Conservation (phyloP, 2,113 vertebrate genomes). For the Syrrhaptes paradoxus region DNA sequence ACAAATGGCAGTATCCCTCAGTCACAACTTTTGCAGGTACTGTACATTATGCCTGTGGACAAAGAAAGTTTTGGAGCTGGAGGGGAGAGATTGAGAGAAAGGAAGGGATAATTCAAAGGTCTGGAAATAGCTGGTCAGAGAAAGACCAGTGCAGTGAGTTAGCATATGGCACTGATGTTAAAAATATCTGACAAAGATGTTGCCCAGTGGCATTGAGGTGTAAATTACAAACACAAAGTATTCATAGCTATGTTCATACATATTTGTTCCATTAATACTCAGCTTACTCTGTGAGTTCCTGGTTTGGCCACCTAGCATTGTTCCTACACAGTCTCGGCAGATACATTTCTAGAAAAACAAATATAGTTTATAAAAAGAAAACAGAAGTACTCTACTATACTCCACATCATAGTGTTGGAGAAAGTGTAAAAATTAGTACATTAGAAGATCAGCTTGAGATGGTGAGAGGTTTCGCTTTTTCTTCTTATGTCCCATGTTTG, state of each 20-base stretch:
- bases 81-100: neutral
- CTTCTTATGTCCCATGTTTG: neutral
- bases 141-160: neutral
- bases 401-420: neutral
- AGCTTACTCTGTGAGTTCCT: neutral
- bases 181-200: neutral
- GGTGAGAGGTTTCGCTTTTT: neutral
- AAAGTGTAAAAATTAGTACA: neutral
- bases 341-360: neutral
- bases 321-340: neutral
- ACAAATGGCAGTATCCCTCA: constrained; percentile 88
- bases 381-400: neutral
- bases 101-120: neutral
- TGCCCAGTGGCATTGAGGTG: neutral
- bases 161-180: neutral
- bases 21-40: constrained; percentile 94
- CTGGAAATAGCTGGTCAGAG: neutral
- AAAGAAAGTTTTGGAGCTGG: neutral
- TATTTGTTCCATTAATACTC: neutral
- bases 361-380: neutral
- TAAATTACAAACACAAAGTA: neutral
- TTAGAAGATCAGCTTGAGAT: neutral
- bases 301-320: neutral
- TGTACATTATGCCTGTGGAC: neutral
- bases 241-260: neutral